Base-by-base conservation (phyloP, 2,113 vertebrate genomes). In the Lontra canadensis region DNA sequence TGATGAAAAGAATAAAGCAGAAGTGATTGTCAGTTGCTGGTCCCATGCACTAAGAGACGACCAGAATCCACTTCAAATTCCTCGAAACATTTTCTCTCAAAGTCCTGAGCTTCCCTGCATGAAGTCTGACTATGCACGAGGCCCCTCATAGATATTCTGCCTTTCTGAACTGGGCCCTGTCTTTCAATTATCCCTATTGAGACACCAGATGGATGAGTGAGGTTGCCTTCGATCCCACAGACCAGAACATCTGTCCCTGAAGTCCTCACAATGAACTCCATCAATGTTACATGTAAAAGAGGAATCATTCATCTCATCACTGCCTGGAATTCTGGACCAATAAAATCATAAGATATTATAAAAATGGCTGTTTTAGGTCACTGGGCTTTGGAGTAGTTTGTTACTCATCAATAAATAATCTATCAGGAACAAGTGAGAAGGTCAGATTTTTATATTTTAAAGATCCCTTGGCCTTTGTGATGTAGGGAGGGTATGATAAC, bases 131-230 rank as follows among this genome's bases (percentile, higher is more conserved):
- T 71, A 17, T 15, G 23, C 1, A 82, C 69, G 23, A 42, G 13
- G 0, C 2, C 10, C 1, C 26, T 61, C 11, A 34, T 8, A 69
- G n/a, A 23, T 25, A 15, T 2, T 67, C 23, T 57, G 15, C 1
- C 36, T 7, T 25, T 26, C 11, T 76, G 13, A 83, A 11, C n/a
- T 39, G 11, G 81, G 4, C 10, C 23, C 20, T 6, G 4, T 4
- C 6, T 52, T 34, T 55, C 12, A 1, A 2, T 29, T 47, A 0
- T 73, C 18, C 36, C 9, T 3, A 57, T 1, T 4, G 10, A 71
- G 42, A 39, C 4, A 7, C 13, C 29, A 88, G 26, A 47, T 7
- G 34, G 6, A 5, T 6, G 4, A 93, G 5, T 55, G 14, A 34
- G 20, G 23, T 31, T 82, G 34, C 7, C 3, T 6, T 4, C 4